Conservation (phyloP, 1,140 invertebrate species). For the Oscheius sp. region DNA sequence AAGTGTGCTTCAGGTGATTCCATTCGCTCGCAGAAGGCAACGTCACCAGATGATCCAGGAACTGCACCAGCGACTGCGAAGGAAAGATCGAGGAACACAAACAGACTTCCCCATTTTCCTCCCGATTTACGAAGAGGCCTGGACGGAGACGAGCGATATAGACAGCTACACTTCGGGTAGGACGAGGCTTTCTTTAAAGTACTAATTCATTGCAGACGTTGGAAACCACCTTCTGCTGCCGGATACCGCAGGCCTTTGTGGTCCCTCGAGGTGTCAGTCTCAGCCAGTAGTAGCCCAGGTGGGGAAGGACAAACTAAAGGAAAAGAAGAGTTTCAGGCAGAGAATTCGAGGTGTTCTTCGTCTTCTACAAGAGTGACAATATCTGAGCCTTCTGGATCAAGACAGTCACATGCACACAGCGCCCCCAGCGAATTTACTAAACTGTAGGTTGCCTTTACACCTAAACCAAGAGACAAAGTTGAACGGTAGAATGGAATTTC, state of each 20-base stretch:
- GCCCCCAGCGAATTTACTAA: slow-evolving; percentile 10
- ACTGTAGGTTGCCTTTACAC: neutral
- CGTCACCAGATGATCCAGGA: slow-evolving; percentile 34
- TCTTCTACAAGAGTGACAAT: slow-evolving; percentile 26
- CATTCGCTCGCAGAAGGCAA: slow-evolving; percentile 30
- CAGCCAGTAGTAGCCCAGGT: slow-evolving; percentile 20
- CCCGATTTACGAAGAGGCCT: slow-evolving; percentile 22
- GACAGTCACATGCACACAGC: slow-evolving; percentile 11
- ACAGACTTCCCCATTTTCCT: slow-evolving; percentile 11
- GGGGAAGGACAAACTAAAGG: neutral
- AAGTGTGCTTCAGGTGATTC: slow-evolving; percentile 33
- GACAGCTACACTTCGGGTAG: slow-evolving; percentile 20
- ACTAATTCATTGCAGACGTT: neutral
- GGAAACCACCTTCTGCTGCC: slow-evolving; percentile 11
- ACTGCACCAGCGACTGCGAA: slow-evolving; percentile 18
- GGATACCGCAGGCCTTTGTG: slow-evolving; percentile 16
- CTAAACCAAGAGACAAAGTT: no score
- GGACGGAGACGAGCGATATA: slow-evolving; percentile 27
- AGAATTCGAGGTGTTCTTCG: slow-evolving; percentile 27
- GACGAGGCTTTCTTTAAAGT: neutral
- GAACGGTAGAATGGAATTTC: no score
- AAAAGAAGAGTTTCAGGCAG: neutral
- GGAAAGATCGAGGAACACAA: slow-evolving; percentile 20
- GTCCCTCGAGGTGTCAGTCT: slow-evolving; percentile 25
- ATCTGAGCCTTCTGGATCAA: neutral